A percentile compares a stretch with the other conserved stretches of the same genome.
phyloP scores from a whole-genome alignment of 2,888 invertebrate species.

The Drosophila mercatorum region DNA sequence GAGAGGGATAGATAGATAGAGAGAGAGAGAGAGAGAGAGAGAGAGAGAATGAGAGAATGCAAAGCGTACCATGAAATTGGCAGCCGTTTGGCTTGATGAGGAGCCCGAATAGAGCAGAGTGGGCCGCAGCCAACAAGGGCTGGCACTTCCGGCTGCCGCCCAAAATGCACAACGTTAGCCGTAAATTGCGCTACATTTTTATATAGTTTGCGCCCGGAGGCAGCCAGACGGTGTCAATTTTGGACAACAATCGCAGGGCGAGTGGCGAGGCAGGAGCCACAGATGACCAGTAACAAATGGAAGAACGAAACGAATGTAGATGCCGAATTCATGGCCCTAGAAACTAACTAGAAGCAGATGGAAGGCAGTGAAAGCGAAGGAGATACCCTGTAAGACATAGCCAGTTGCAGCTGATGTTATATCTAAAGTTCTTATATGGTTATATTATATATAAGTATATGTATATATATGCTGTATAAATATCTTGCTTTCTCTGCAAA shows the following conservation, averaged over 20 bases:
- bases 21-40: slow-evolving; percentile 10
- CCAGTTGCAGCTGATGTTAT: background rate
- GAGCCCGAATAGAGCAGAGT: background rate
- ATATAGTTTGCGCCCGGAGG: slow-evolving; percentile 55
- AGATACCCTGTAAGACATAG: background rate
- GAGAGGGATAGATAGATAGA: slow-evolving; percentile 3
- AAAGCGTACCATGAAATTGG: slow-evolving; percentile 68
- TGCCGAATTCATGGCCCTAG: slow-evolving; percentile 1
- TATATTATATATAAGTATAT: no score
- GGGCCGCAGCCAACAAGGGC: slow-evolving; percentile 15
- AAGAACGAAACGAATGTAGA: slow-evolving; percentile 7
- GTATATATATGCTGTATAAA: no score
- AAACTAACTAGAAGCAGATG: background rate
- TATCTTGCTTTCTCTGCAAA: no score
- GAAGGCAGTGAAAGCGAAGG: background rate
- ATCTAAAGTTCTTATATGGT: background rate
- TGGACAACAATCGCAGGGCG: slow-evolving; percentile 30
- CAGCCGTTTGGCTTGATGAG: slow-evolving; percentile 46
- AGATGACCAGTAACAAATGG: slow-evolving; percentile 16
- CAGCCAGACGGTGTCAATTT: slow-evolving; percentile 70
- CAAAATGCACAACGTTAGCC: slow-evolving; percentile 44
- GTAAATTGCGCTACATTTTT: slow-evolving; percentile 73
- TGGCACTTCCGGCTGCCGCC: slow-evolving; percentile 32
- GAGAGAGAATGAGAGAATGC: slow-evolving; percentile 28
- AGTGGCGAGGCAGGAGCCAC: background rate